Percentiles rank a stretch among this genome's conserved stretches.
Evolutionary conservation across 1,140 invertebrate genomes (phyloP).

Genomic region (Neodiprion lecontei): DNA sequence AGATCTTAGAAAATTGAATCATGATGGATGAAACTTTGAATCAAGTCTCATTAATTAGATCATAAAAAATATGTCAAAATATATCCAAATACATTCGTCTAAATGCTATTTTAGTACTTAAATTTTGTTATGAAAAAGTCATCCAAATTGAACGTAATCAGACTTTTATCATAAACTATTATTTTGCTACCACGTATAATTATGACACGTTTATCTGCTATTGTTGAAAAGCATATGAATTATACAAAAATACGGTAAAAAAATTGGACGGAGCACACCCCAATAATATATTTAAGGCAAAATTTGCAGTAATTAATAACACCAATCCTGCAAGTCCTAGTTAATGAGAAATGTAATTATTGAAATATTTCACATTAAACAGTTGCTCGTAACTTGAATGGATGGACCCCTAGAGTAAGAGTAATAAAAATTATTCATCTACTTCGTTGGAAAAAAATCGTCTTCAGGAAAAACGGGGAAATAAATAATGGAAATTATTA

Average conservation of each 20-base stretch:
- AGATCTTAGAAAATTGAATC: too few relatives aligned
- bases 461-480: background rate
- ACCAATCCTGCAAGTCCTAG: background rate
- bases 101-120: too few relatives aligned
- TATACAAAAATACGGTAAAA: conserved; percentile 35
- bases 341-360: conserved; percentile 3
- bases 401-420: background rate
- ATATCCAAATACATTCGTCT: too few relatives aligned
- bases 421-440: background rate
- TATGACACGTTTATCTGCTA: conserved; percentile 19
- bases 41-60: too few relatives aligned
- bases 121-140: background rate
- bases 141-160: background rate
- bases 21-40: too few relatives aligned
- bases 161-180: background rate
- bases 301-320: background rate
- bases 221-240: conserved; percentile 14
- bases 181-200: conserved; percentile 13
- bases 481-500: conserved; percentile 1
- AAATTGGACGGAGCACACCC: conserved; percentile 40
- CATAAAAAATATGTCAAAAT: too few relatives aligned
- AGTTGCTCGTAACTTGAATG: background rate
- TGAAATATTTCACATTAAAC: background rate
- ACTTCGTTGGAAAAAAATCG: background rate
- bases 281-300: conserved; percentile 27